Base-by-base conservation (phyloP, 2,888 invertebrate genomes). In the Mimumesa dahlbomi region DNA sequence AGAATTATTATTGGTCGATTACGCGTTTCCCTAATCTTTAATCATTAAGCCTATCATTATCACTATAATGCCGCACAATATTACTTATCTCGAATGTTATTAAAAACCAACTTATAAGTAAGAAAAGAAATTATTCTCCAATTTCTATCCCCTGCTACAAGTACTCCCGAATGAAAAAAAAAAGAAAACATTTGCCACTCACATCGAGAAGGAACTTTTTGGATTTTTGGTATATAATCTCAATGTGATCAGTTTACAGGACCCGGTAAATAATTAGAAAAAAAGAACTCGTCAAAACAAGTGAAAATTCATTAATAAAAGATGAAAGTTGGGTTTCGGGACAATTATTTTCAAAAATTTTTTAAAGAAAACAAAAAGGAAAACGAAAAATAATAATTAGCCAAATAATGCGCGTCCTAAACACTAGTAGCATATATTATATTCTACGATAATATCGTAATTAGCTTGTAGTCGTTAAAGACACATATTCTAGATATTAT, bases 61-160 rank as follows among this genome's bases (percentile, higher is more conserved):
- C 62, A 50, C 65, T 82, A 77, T 81, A 82, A 82, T 82, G 82
- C 82, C 83, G 75, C 82, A 73, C 50, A 72, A 56, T 73, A 43
- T 70, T 54, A 66, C 52, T 68, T 46, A 36, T 54, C 16, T 40
- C 22, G n/a, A 45, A 9, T 29, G 48, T 58, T 43, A 2, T 9
- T 18, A 9, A 19, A 50, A 31, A 22, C 59, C n/a, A 50, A 62
- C 45, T 56, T 67, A 69, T 56, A 40, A 13, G 11, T 58, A 59
- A 14, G 42, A 42, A 49, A 40, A 36, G 11, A n/a, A n/a, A n/a
- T n/a, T 25, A 14, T 21, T 22, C 19, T 16, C 11, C 4, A 42
- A 53, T 42, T 52, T 43, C 31, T 45, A 38, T 49, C 31, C 68
- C 58, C 25, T 29, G 58, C 62, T 57, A 65, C 69, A 72, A 78